Conservation (phyloP, 37 sponge, comb jelly and placozoan species). For the Haliclona indistincta region DNA sequence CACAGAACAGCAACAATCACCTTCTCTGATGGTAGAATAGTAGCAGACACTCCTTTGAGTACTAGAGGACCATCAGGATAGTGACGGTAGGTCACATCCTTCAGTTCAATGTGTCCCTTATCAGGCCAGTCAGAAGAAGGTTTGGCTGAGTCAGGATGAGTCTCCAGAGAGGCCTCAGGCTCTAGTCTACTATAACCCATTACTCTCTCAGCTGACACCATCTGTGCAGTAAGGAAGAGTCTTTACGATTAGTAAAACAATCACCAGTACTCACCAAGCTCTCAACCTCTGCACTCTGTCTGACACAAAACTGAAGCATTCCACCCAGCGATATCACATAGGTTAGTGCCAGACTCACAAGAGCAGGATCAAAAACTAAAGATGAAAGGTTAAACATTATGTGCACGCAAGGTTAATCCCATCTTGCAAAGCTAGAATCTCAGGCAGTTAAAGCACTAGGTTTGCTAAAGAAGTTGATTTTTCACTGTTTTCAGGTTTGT, state of each 20-base stretch:
- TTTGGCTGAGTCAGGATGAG: slow-evolving; percentile 15
- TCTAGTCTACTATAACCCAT: slow-evolving; percentile 54
- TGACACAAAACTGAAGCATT: slow-evolving; percentile 77
- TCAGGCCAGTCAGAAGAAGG: slow-evolving; percentile 69
- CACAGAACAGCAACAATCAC: too few species aligned
- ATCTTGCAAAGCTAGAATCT: too few species aligned
- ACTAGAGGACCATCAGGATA: slow-evolving; percentile 40
- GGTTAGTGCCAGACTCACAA: slow-evolving; percentile 68
- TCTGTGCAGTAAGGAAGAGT: too few species aligned
- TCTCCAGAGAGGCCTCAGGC: slow-evolving; percentile 52
- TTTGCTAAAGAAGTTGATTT: too few species aligned
- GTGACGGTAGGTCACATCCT: slow-evolving; percentile 51
- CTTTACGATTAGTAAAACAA: too few species aligned
- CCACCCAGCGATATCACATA: slow-evolving; percentile 74
- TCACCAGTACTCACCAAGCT: too few species aligned
- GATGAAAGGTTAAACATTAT: too few species aligned
- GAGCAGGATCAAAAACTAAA: too few species aligned
- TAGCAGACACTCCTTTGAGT: slow-evolving; percentile 50
- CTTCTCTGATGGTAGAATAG: slow-evolving; percentile 66
- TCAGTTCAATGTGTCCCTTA: slow-evolving; percentile 39
- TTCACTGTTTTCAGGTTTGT: too few species aligned
- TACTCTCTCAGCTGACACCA: slow-evolving; percentile 79
- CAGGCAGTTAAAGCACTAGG: too few species aligned
- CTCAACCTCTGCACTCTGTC: slow-evolving; percentile 85
- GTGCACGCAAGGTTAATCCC: too few species aligned